Evolutionary conservation across 2,888 invertebrate genomes (phyloP).

Genomic region (Calameuta idolon): DNA sequence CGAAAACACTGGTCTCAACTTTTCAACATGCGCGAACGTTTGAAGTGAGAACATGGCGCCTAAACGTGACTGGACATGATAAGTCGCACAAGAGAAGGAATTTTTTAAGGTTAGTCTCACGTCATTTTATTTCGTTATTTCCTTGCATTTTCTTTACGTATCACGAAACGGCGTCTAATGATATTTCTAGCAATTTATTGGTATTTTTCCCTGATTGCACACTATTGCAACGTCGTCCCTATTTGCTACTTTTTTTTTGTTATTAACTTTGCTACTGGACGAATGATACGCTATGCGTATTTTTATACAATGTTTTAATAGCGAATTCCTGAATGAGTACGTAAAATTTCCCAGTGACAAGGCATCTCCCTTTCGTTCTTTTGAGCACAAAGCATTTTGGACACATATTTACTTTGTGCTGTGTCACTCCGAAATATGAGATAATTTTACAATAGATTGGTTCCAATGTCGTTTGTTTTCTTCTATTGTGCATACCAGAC

Average conservation of each 20-base stretch:
- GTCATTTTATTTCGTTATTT: constrained; percentile 2
- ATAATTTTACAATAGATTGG: not conserved
- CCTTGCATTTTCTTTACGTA: not conserved
- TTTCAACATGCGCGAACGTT: constrained; percentile 53
- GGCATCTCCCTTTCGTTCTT: not conserved
- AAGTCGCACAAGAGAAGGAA: constrained; percentile 33
- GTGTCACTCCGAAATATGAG: not conserved
- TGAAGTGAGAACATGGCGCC: constrained; percentile 60
- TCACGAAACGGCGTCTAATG: not conserved
- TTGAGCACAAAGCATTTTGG: not conserved
- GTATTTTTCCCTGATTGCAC: not conserved
- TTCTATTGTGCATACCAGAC: not conserved
- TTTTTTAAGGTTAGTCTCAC: constrained; percentile 56
- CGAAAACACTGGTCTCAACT: not conserved
- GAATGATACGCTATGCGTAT: not conserved
- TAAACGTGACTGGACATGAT: constrained; percentile 57
- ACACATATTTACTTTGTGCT: not conserved
- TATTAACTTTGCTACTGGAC: not conserved
- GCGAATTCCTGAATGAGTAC: not conserved
- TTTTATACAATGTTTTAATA: not conserved
- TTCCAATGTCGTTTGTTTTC: not conserved
- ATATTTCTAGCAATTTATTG: not conserved
- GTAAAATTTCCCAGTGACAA: not conserved
- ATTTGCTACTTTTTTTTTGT: not conserved
- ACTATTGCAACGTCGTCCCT: not conserved